A percentile compares a stretch with the other conserved stretches of the same genome.
phyloP scores from a whole-genome alignment of 2,888 invertebrate species.

The Autographa pulchrina region DNA sequence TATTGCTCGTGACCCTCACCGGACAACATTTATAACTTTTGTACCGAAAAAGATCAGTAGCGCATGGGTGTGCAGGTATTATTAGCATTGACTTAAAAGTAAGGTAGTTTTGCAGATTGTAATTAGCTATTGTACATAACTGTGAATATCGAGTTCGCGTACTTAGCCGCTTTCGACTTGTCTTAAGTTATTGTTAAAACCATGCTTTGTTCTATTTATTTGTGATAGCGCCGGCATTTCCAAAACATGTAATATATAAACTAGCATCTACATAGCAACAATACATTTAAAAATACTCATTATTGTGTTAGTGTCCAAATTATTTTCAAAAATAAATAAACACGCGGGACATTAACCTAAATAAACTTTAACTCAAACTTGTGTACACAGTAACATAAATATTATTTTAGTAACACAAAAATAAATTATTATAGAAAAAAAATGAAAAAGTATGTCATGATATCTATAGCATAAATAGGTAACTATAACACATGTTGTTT shows the following conservation, averaged over 20 bases:
- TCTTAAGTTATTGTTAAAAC: constrained; percentile 13
- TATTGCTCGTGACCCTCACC: constrained; percentile 84
- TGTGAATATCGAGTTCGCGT: constrained; percentile 30
- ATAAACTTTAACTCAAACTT: constrained; percentile 17
- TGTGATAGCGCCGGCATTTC: too few species aligned
- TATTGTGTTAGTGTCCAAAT: neutral
- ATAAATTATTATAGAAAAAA: neutral
- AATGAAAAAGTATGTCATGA: neutral
- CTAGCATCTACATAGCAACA: neutral
- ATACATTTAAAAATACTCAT: neutral
- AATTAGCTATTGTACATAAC: constrained; percentile 26
- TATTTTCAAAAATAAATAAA: constrained; percentile 65
- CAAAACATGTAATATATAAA: neutral
- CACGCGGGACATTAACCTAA: constrained; percentile 75
- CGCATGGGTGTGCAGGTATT: constrained; percentile 65
- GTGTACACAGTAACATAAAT: neutral
- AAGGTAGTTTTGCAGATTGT: constrained; percentile 28
- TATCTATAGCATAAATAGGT: neutral
- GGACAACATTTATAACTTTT: constrained; percentile 60
- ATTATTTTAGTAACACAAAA: constrained; percentile 9
- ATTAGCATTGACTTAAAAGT: constrained; percentile 39
- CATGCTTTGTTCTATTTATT: neutral
- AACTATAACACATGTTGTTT: neutral
- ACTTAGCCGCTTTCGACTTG: constrained; percentile 32
- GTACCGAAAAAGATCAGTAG: constrained; percentile 67